Conservation (phyloP, 2,113 vertebrate species). For the Plecturocebus donacophilus region DNA sequence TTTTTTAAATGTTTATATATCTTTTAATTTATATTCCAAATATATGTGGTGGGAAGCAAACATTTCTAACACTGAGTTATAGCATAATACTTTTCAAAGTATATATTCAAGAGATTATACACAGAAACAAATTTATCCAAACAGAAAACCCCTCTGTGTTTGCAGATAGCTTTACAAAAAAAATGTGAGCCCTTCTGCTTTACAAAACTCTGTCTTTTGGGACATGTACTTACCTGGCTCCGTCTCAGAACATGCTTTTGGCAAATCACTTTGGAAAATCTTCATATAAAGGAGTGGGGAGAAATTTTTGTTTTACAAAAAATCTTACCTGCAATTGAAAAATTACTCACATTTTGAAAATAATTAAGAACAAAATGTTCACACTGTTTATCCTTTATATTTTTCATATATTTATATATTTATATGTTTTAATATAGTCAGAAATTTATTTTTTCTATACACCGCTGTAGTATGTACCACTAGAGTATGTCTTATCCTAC, state of each 20-base stretch:
- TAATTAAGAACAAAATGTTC: neutral
- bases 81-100: neutral
- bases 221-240: neutral
- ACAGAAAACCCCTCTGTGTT: neutral
- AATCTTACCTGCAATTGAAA: neutral
- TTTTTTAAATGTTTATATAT: neutral
- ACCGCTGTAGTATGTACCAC: neutral
- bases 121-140: neutral
- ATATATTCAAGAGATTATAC: neutral
- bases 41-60: neutral
- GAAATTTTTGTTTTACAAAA: slow-evolving; percentile 42
- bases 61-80: neutral
- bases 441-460: neutral
- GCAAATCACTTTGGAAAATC: slow-evolving; percentile 21
- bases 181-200: neutral
- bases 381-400: neutral
- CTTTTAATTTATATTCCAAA: slow-evolving; percentile 1
- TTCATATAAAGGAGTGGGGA: neutral
- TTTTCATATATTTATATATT: neutral
- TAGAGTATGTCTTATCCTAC: neutral
- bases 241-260: neutral
- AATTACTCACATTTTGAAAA: slow-evolving; percentile 46
- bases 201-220: neutral
- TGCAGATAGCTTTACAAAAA: neutral
- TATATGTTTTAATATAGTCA: neutral